Percentiles rank a stretch among this genome's conserved stretches.
Evolutionary conservation across 2,797 vertebrate genomes (phyloP).

Genomic region (Anas flavirostris): DNA sequence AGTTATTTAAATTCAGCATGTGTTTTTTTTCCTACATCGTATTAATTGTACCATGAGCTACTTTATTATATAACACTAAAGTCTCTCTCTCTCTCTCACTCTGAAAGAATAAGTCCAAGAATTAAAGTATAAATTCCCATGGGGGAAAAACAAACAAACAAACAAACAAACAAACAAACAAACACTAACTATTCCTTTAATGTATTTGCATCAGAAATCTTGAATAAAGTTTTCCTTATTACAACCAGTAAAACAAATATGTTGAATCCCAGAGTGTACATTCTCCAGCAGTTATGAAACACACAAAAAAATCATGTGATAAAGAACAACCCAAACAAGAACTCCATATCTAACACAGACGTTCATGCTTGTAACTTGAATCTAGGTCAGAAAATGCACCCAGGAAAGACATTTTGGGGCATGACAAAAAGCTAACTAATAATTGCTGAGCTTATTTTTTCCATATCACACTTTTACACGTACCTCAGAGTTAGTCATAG

Average conservation of each 20-base stretch:
- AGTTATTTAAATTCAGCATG: slow-evolving; percentile 74
- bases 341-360: slow-evolving; percentile 13
- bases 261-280: slow-evolving; percentile 18
- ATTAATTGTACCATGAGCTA: slow-evolving; percentile 74
- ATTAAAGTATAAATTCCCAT: slow-evolving; percentile 25
- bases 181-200: slow-evolving; percentile 37
- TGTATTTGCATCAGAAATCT: slow-evolving; percentile 40
- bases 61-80: slow-evolving; percentile 71
- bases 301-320: neutral
- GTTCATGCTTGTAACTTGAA: neutral
- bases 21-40: slow-evolving; percentile 65
- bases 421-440: neutral
- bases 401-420: neutral
- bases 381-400: slow-evolving; percentile 23
- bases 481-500: neutral
- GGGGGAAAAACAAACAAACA: neutral
- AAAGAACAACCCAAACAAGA: neutral
- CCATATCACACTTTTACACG: neutral
- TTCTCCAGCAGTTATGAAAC: slow-evolving; percentile 25
- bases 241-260: slow-evolving; percentile 51
- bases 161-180: neutral
- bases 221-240: slow-evolving; percentile 52
- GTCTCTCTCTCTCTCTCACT: slow-evolving; percentile 31
- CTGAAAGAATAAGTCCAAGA: slow-evolving; percentile 41
- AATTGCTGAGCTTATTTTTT: neutral